A percentile compares a stretch with the other conserved stretches of the same genome.
These are phyloP conservation scores for Dusona sp. DNA, from an alignment of 2,888 invertebrate species.

Conservation along the genomic window DNA sequence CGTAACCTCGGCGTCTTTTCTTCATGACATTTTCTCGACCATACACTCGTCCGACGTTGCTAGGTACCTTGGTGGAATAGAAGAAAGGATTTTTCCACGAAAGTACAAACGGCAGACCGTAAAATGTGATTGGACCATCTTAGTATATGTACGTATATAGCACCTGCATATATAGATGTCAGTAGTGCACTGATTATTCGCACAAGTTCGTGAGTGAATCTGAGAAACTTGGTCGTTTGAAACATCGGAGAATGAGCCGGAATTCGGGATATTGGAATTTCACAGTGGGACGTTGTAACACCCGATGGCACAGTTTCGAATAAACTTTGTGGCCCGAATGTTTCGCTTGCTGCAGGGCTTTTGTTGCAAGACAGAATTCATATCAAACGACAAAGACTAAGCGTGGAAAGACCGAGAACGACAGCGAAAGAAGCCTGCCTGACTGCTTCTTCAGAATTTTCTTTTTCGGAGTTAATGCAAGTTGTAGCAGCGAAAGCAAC, in stretches of 20 bases:
- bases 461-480: slow-evolving; percentile 64
- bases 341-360: slow-evolving; percentile 39
- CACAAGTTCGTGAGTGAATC: slow-evolving; percentile 24
- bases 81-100: slow-evolving; percentile 34
- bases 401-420: slow-evolving; percentile 1
- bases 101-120: slow-evolving; percentile 43
- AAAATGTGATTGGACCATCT: slow-evolving; percentile 48
- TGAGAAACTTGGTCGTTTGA: slow-evolving; percentile 5
- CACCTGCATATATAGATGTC: neutral
- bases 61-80: slow-evolving; percentile 16
- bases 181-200: slow-evolving; percentile 51
- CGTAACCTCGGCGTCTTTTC: slow-evolving; percentile 25
- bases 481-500: slow-evolving; percentile 31
- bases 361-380: slow-evolving; percentile 44
- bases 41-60: slow-evolving; percentile 23
- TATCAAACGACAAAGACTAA: slow-evolving; percentile 42
- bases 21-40: slow-evolving; percentile 50
- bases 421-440: slow-evolving; percentile 5
- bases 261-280: slow-evolving; percentile 61
- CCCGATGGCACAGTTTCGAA: slow-evolving; percentile 71
- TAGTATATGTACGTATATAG: slow-evolving; percentile 1
- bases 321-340: slow-evolving; percentile 63
- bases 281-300: slow-evolving; percentile 50
- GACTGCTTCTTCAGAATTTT: slow-evolving; percentile 64
- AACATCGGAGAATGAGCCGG: slow-evolving; percentile 24